Conservation (phyloP, 2,888 invertebrate genomes). For the Conops quadrifasciatus region DNA sequence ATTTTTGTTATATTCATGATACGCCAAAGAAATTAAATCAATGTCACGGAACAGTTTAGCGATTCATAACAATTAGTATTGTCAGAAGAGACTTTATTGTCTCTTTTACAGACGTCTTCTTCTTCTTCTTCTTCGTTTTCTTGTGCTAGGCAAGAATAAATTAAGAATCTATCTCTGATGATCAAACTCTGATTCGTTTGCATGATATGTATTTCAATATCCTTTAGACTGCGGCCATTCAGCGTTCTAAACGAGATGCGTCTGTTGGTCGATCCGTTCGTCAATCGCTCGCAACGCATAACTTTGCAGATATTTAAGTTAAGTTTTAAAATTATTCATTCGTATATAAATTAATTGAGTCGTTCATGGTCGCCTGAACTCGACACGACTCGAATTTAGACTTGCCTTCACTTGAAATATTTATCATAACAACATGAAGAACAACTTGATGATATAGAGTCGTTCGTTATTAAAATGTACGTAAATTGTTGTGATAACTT, state of each 20-base stretch:
- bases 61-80: constrained; percentile 9
- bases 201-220: no score
- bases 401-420: background rate
- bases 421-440: no score
- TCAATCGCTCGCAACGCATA: no score
- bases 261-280: no score
- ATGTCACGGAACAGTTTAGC: constrained; percentile 9
- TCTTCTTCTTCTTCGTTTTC: background rate
- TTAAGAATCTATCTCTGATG: no score
- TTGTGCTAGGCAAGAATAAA: background rate
- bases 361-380: constrained; percentile 23
- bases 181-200: no score
- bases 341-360: constrained; percentile 23
- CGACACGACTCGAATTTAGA: background rate
- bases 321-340: background rate
- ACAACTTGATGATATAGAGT: constrained; percentile 5
- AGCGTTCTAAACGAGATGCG: no score
- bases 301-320: no score
- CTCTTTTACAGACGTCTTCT: background rate
- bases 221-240: no score
- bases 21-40: constrained; percentile 14
- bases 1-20: background rate
- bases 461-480: background rate
- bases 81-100: background rate
- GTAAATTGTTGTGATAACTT: background rate